phyloP scores from a whole-genome alignment of 1,140 invertebrate genomes.

The Charaxes varanes region DNA sequence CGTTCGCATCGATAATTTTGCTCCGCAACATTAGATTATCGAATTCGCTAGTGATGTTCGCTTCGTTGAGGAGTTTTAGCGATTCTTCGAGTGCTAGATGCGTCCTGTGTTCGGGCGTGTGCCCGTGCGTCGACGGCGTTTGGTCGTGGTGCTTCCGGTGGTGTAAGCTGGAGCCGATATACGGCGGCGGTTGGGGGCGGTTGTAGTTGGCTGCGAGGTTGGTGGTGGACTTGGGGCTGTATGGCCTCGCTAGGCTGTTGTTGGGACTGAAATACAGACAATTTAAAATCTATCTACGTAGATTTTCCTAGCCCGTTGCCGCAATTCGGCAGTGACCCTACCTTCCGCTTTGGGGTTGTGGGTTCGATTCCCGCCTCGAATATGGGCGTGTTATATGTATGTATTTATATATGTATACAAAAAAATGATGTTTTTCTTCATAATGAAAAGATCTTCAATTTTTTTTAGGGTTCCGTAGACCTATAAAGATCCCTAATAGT shows the following conservation, averaged over 20 bases:
- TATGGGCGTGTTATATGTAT: too few species aligned
- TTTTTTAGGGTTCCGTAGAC: too few species aligned
- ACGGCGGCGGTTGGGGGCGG: conserved; percentile 66
- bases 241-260: conserved; percentile 57
- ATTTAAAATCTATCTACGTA: too few species aligned
- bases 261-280: conserved; percentile 61
- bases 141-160: conserved; percentile 41
- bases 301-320: too few species aligned
- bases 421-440: too few species aligned
- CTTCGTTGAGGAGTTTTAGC: conserved; percentile 64
- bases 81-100: conserved; percentile 62
- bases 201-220: conserved; percentile 63
- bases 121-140: conserved; percentile 34
- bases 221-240: conserved; percentile 59
- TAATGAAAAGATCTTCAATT: too few species aligned
- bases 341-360: too few species aligned
- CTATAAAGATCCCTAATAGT: too few species aligned
- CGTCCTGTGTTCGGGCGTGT: conserved; percentile 44
- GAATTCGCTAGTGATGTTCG: conserved; percentile 51
- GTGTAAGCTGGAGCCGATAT: conserved; percentile 53
- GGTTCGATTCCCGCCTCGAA: too few species aligned
- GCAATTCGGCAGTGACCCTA: too few species aligned
- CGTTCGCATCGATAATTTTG: conserved; percentile 47
- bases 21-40: conserved; percentile 36
- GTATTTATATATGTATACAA: too few species aligned